phyloP scores from a whole-genome alignment of 2,113 vertebrate species.

The Caranx ignobilis region DNA sequence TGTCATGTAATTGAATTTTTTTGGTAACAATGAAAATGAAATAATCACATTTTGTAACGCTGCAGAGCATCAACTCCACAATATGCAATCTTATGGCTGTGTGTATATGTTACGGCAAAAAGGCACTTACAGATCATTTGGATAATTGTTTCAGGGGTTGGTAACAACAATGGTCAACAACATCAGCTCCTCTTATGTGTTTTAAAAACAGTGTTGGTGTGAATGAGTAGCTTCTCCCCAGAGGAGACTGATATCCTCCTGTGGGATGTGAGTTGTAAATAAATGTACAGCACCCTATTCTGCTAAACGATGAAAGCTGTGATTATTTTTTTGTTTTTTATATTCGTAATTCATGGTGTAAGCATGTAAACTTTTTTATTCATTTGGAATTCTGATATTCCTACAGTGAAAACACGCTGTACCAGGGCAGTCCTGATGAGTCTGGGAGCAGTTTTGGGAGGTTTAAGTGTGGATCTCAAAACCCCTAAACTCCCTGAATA shows the following conservation, averaged over 20 bases:
- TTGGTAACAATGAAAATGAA: not conserved
- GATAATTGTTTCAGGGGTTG: conserved; percentile 3
- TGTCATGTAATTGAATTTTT: not conserved
- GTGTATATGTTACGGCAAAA: not conserved
- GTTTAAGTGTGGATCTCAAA: no score
- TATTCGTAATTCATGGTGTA: not conserved
- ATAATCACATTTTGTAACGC: not conserved
- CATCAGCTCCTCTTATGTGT: conserved; percentile 7
- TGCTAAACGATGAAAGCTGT: not conserved
- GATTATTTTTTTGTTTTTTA: not conserved
- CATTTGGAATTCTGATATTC: conserved; percentile 8
- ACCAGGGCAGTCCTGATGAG: no score
- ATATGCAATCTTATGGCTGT: not conserved
- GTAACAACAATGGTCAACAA: conserved; percentile 8
- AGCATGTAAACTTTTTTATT: not conserved
- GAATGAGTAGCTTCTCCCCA: conserved; percentile 8
- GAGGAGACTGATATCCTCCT: conserved; percentile 5
- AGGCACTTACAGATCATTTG: conserved; percentile 5
- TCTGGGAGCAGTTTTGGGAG: no score
- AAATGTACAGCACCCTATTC: not conserved
- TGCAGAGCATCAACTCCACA: not conserved
- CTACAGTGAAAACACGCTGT: not conserved
- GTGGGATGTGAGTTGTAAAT: conserved; percentile 7
- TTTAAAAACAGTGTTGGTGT: conserved; percentile 5
- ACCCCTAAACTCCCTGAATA: no score